Evolutionary conservation across 2,888 invertebrate genomes (phyloP), one percentile per base, ranked within the genome.

Genomic region (Cephus nigrinus): DNA sequence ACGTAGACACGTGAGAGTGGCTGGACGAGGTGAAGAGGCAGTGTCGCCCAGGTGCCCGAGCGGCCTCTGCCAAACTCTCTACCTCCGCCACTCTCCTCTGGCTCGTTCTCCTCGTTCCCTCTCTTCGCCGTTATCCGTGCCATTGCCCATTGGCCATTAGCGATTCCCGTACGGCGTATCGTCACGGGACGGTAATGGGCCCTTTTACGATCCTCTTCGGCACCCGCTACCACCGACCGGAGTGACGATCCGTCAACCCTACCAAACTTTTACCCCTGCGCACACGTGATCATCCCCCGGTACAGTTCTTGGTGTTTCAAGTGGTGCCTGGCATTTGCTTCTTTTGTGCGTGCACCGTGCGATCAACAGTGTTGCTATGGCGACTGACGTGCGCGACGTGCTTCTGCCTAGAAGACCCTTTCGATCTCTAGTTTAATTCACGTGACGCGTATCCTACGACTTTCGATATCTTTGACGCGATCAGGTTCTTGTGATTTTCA

Each of bases 21-120:
- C 79, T 79, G 83, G 77, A 81, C 82, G 81, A 82, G 78, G 82
- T 78, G 81, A 84, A 80, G 84, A 86, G 80, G 83, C 83, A 85
- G 86, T 88, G 87, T 88, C 87, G 87, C 84, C 86, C 88, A 86
- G 87, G 87, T 88, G 86, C 85, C 40, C 36, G 75, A n/a, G 23
- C 75, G 75, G 31, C 55, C n/a, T 55, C 31, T 75, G 55, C 75
- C 55, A n/a, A 31, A 34, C 73, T 77, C 74, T 23, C 77, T 74
- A 34, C 31, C 79, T 80, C 75, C 75, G 77, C 79, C 74, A 68
- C 78, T 73, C 75, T 75, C 78, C 78, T 71, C 31, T 77, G 75
- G 69, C 68, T 75, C 74, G 68, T 55, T 78, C 76, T 79, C 82
- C 79, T 80, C 79, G 79, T 81, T 80, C 83, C 80, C 81, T 81